Base-by-base conservation (phyloP, 2,797 vertebrate species). In the Huso huso region DNA sequence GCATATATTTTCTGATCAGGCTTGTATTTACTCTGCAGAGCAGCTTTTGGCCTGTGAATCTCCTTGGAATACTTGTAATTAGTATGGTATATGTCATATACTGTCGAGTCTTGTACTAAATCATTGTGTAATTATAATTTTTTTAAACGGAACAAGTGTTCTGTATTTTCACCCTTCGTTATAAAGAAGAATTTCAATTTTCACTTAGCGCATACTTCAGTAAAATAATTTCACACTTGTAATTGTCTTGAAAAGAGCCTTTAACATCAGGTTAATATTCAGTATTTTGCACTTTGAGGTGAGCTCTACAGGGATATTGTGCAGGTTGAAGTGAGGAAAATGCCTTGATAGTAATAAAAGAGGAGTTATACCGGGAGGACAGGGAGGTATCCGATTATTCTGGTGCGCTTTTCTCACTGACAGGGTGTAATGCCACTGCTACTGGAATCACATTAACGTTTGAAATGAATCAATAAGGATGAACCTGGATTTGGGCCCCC, bases 381-480 rank as follows among this genome's bases (percentile, higher is more conserved):
- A 4, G 8, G 12, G 51, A 12, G 12, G 12, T 58, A 58, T 58
- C 55, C 15, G 55, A 58, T n/a, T 58, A 11, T 11, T 58, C 12
- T n/a, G 15, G 12, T 15, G 55, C 8, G 12, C 8, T 6, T n/a
- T 58, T 58, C 6, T 7, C 10, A 58, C 55, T 58, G 55, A 58
- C 15, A 58, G 55, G 3, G 4, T 58, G 55, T 13, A 58, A 58
- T 58, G 48, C 12, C 61, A 62, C 18, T 18, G 7, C 18, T 7
- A 62, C 48, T 62, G 18, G 48, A 62, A 62, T 62, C 61, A 23
- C 61, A 62, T 62, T 62, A 23, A 12, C 37, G 9, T 37, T 10
- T 9, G 61, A 62, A 18, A 18, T 8, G 6, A 62, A 62, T 62
- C 61, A 62, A 62, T 62, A 18, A 48, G 8, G 18, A 62, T 62